Evolutionary conservation across 2,113 vertebrate genomes (phyloP), one percentile per base, ranked within the genome.

Genomic region (Serinus canaria): DNA sequence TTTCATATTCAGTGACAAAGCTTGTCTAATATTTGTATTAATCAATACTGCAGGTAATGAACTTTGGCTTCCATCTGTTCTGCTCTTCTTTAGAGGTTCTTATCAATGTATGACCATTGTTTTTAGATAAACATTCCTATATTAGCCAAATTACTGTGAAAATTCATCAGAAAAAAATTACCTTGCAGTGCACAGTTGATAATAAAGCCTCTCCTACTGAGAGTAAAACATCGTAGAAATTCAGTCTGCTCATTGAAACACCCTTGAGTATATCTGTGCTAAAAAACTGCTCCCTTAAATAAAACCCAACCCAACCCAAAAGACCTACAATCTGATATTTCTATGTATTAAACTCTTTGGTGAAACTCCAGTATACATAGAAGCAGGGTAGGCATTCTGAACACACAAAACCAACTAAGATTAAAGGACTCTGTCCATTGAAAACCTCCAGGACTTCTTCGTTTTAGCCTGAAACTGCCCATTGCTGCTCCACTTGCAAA

Each of bases 341-440:
- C 24, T 46, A 13, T 9, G 4, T 66, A 41, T 35, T 31, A 52
- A 31, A 79, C 18, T 43, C 33, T 67, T 50, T 10, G 22, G 20
- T 47, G 52, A 89, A 89, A 79, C 4, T 5, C 4, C 13, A 60
- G 0, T 20, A 52, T 19, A 33, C 13, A 62, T 4, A 39, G 35
- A 39, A 60, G 33, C 18, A 44, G 46, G 25, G 33, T 35, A 89
- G 33, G 58, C n/a, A 70, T 53, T 80, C 50, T 44, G 49, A 72
- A 56, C 53, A 68, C 15, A 43, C 0, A 1, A 64, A 80, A 83
- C 1, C n/a, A 47, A 43, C 0, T 16, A 33, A 20, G 13, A 24
- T 50, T 87, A 52, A 80, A 69, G 30, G 41, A 12, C 81, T 87
- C 50, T 55, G 9, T 24, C 30, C 66, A 12, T 9, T 27, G 23